These are phyloP conservation scores for Ploceus nigricollis DNA, from an alignment of 2,113 vertebrate species.

Conservation along the genomic window DNA sequence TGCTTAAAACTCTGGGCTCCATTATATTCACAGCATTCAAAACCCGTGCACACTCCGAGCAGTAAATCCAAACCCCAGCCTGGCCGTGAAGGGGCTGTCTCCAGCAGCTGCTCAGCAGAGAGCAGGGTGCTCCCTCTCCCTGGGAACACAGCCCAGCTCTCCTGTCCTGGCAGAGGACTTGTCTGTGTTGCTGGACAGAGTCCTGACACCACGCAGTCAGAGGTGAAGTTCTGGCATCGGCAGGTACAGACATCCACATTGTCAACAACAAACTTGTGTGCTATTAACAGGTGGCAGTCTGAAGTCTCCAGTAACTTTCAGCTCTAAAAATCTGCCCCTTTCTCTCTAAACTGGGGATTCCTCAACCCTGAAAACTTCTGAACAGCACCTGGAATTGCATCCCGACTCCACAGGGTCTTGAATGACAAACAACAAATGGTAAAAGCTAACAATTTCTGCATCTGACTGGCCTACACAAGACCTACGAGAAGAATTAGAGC, in stretches of 20 bases:
- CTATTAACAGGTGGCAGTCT: background rate
- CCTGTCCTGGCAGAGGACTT: rapidly evolving
- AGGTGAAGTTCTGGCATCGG: too few species aligned
- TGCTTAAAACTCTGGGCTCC: rapidly evolving
- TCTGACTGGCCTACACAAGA: background rate
- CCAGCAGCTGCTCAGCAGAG: background rate
- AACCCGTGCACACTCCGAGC: rapidly evolving
- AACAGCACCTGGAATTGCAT: background rate
- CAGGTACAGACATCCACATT: rapidly evolving
- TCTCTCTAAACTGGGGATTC: background rate
- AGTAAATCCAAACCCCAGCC: rapidly evolving
- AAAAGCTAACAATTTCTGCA: background rate
- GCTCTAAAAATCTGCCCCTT: background rate
- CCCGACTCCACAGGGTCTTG: background rate
- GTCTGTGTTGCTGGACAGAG: rapidly evolving
- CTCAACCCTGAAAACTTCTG: background rate
- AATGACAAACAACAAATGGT: background rate
- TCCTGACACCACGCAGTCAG: rapidly evolving
- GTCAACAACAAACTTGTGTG: rapidly evolving
- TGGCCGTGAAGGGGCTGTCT: rapidly evolving
- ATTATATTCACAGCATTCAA: rapidly evolving
- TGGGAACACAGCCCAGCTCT: background rate
- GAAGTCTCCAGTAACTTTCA: background rate
- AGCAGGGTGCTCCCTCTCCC: background rate
- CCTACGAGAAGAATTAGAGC: background rate